Percentiles rank a stretch among this genome's conserved stretches.
phyloP scores from a whole-genome alignment of 35 echinoderm and acorn worm genomes.

The Ophiothrix spiculata region DNA sequence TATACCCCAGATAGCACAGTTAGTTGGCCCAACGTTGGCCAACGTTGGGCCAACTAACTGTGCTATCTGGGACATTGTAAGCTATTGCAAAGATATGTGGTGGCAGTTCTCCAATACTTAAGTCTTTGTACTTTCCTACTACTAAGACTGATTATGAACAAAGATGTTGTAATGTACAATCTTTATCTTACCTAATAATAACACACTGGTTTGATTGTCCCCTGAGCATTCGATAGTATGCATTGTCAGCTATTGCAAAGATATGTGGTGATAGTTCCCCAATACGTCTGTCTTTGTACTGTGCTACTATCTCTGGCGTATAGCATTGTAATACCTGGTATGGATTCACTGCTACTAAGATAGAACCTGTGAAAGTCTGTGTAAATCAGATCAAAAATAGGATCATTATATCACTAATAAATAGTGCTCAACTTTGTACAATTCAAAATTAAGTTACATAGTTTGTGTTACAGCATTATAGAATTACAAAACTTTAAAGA shows the following conservation, averaged over 20 bases:
- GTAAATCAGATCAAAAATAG: constrained; percentile 3
- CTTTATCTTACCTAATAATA: constrained; percentile 93
- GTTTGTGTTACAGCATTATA: too few relatives aligned
- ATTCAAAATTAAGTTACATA: too few relatives aligned
- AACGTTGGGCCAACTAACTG: too few relatives aligned
- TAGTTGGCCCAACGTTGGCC: too few relatives aligned
- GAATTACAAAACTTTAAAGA: too few relatives aligned
- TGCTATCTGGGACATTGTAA: too few relatives aligned
- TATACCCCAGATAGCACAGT: too few relatives aligned
- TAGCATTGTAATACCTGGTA: constrained; percentile 97
- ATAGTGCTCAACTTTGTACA: not conserved
- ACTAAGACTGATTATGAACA: constrained; percentile 83
- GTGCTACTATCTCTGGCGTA: constrained; percentile 62
- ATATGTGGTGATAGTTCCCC: constrained; percentile 92
- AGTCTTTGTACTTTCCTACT: constrained; percentile 80
- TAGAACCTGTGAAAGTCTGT: constrained; percentile 91
- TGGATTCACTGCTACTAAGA: constrained; percentile 90
- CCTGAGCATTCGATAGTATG: constrained; percentile 88
- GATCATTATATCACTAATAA: constrained; percentile 1
- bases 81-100: too few relatives aligned
- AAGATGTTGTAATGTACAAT: constrained; percentile 38
- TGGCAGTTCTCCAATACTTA: constrained; percentile 72
- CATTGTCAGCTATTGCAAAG: constrained; percentile 97
- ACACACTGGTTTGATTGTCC: constrained; percentile 86
- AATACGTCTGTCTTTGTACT: constrained; percentile 80